phyloP scores from a whole-genome alignment of 2,113 vertebrate genomes.

The Sprattus sprattus region DNA sequence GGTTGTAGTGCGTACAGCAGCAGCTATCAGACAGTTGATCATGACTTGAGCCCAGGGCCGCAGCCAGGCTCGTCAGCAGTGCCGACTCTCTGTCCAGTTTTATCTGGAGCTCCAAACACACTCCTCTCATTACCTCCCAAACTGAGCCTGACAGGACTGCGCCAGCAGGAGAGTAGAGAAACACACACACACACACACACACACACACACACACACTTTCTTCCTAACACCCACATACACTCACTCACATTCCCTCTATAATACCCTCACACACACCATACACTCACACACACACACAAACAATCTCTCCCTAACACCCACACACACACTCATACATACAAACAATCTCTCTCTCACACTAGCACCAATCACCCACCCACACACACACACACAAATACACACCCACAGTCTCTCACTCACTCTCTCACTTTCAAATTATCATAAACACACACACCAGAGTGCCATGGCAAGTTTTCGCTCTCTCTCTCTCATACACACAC shows the following conservation, averaged over 20 bases:
- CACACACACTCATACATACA: not conserved
- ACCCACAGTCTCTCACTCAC: not conserved
- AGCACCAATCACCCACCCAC: not conserved
- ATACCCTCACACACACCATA: too few relatives aligned
- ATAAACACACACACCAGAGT: not conserved
- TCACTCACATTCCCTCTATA: not conserved
- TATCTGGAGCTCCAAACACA: not conserved
- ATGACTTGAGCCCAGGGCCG: not conserved
- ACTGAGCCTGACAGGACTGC: not conserved
- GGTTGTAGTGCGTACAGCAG: not conserved
- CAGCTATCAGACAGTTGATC: slow-evolving; percentile 8
- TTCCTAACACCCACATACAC: not conserved
- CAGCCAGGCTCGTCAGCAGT: not conserved
- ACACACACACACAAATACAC: not conserved
- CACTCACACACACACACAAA: too few relatives aligned
- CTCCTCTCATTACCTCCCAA: not conserved
- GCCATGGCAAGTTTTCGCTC: too few relatives aligned
- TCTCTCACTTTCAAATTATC: too few relatives aligned
- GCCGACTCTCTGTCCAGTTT: not conserved
- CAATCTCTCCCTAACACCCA: not conserved
- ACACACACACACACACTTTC: not conserved
- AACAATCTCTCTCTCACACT: not conserved
- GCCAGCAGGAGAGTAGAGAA: not conserved
- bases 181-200: slow-evolving; percentile 1
- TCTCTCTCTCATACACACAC: slow-evolving; percentile 1